Evolutionary conservation across 2,797 vertebrate species (phyloP).

Genomic region (Nyctalus aviator): DNA sequence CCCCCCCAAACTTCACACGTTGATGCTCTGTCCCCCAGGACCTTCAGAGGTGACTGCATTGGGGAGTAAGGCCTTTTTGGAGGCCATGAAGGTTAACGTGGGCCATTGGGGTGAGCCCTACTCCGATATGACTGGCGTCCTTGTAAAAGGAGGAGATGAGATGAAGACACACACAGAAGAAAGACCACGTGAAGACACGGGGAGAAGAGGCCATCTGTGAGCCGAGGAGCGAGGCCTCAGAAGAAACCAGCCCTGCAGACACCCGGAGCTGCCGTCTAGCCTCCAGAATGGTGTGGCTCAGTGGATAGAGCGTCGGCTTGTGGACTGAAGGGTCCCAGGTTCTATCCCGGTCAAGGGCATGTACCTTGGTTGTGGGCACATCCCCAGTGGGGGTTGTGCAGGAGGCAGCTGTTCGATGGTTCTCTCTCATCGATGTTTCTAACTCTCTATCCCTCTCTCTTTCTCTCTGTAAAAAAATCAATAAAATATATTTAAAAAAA

Average conservation of each 20-base stretch:
- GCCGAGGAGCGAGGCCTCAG: not conserved
- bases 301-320: no score
- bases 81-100: not conserved
- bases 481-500: no score
- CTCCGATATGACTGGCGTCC: not conserved
- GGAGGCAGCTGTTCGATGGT: no score
- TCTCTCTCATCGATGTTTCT: no score
- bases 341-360: no score
- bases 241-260: not conserved
- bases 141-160: not conserved
- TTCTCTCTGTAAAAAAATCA: no score
- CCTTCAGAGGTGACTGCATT: not conserved
- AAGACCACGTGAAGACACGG: not conserved
- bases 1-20: not conserved
- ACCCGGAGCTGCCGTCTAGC: not conserved
- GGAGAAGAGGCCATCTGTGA: not conserved
- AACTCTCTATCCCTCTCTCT: no score
- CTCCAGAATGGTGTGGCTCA: not conserved
- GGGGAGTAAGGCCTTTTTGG: not conserved
- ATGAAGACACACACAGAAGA: not conserved
- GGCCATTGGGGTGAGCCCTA: not conserved
- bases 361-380: no score
- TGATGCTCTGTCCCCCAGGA: not conserved
- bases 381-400: no score
- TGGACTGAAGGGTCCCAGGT: no score